These are phyloP conservation scores for Thripadectes ignobilis DNA, from an alignment of 2,797 vertebrate genomes.

Conservation along the genomic window DNA sequence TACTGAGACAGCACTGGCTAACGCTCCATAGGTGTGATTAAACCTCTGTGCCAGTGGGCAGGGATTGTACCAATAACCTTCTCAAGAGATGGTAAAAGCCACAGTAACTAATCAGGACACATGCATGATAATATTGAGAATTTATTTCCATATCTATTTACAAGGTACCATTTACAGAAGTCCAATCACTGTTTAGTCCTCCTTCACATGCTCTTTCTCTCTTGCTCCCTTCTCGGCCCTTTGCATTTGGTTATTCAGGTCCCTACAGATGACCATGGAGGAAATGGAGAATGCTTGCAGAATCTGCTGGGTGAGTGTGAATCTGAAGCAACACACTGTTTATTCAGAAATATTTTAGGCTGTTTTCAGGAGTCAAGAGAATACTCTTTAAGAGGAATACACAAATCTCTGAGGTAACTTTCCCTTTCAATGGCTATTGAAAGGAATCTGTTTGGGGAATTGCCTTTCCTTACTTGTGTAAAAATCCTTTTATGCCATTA, in stretches of 20 bases:
- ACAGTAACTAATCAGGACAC: background rate
- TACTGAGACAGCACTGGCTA: background rate
- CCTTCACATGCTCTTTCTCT: background rate
- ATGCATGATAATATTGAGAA: background rate
- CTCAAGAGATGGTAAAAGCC: background rate
- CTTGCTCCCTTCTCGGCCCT: background rate
- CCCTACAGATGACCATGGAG: background rate
- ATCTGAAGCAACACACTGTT: background rate
- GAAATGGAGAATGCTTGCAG: background rate
- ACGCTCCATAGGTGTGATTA: rapidly evolving
- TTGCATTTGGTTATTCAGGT: background rate
- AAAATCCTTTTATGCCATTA: conserved; percentile 48
- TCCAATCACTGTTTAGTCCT: background rate
- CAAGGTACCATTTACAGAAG: background rate
- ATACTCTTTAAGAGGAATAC: background rate
- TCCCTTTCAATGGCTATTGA: conserved; percentile 26
- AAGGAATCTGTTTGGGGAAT: conserved; percentile 43
- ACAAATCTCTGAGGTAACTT: background rate
- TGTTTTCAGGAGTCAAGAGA: background rate
- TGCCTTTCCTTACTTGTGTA: conserved; percentile 27
- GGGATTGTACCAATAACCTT: background rate
- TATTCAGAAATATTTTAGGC: conserved; percentile 2
- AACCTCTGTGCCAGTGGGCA: background rate
- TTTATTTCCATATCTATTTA: background rate
- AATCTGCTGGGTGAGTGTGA: background rate